These are phyloP conservation scores for Malacoctenus gilli DNA, from an alignment of 2,797 vertebrate species.

Conservation along the genomic window DNA sequence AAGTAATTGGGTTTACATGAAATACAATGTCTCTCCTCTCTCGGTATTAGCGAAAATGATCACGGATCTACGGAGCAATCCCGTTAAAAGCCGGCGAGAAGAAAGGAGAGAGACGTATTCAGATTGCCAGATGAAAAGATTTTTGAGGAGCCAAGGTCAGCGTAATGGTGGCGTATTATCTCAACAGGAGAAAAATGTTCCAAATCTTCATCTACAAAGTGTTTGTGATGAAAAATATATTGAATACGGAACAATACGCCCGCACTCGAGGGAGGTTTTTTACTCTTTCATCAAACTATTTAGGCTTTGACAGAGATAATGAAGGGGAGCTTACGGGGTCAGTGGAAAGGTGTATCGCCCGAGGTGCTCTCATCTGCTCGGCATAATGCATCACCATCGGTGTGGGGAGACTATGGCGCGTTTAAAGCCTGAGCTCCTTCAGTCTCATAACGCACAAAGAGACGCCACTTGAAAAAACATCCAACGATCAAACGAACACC, in stretches of 20 bases:
- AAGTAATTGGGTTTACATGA: slow-evolving; percentile 12
- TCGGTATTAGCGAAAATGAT: background rate
- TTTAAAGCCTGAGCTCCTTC: background rate
- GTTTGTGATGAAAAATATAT: background rate
- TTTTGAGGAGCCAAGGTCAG: slow-evolving; percentile 7
- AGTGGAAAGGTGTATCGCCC: background rate
- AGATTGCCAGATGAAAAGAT: slow-evolving; percentile 8
- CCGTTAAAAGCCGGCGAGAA: background rate
- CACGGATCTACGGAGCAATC: background rate
- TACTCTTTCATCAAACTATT: background rate
- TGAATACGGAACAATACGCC: background rate
- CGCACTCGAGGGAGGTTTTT: background rate
- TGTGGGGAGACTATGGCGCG: background rate
- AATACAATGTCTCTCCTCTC: background rate
- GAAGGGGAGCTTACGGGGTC: background rate
- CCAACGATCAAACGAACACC: too few species aligned
- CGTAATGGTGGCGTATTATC: background rate
- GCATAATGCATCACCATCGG: background rate
- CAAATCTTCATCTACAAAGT: background rate
- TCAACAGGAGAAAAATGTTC: slow-evolving; percentile 5
- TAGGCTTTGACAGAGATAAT: background rate
- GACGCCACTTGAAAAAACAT: background rate
- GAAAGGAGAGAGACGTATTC: background rate
- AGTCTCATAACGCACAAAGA: background rate
- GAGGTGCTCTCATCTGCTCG: background rate